phyloP scores from a whole-genome alignment of 2,888 invertebrate genomes.

The Schizaphis graminum region DNA sequence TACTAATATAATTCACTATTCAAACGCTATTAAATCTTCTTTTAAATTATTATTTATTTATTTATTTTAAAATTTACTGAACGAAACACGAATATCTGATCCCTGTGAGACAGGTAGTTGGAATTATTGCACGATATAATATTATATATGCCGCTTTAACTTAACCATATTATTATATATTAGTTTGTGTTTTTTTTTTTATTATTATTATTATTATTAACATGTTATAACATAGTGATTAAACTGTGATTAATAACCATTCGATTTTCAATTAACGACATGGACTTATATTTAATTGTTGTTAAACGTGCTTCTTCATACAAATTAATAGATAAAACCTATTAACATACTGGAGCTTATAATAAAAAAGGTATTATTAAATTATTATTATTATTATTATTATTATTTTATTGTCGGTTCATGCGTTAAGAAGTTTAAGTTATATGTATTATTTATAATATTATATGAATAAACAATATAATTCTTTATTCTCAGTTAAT shows the following conservation, averaged over 20 bases:
- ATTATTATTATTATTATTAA: not conserved
- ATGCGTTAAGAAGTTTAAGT: not conserved
- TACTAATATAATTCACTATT: not conserved
- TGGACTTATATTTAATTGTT: not conserved
- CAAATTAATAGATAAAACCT: slow-evolving; percentile 8
- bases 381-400: not conserved
- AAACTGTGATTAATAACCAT: not conserved
- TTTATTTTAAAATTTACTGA: not conserved
- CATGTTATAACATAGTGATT: not conserved
- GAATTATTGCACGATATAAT: slow-evolving; percentile 29
- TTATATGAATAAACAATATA: not conserved
- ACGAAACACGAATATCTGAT: not conserved
- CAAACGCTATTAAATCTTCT: not conserved
- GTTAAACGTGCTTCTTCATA: slow-evolving; percentile 1
- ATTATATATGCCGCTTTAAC: slow-evolving; percentile 1
- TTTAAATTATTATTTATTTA: not conserved
- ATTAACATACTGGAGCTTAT: not conserved
- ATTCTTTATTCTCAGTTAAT: not conserved
- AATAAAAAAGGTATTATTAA: not conserved
- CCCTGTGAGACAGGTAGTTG: slow-evolving; percentile 52
- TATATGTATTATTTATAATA: not conserved
- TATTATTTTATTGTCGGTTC: not conserved
- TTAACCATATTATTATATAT: not conserved
- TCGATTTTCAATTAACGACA: not conserved
- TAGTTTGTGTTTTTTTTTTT: not conserved